Base-by-base conservation (phyloP, 2,888 invertebrate species). In the Scaptomyza polygonia region DNA sequence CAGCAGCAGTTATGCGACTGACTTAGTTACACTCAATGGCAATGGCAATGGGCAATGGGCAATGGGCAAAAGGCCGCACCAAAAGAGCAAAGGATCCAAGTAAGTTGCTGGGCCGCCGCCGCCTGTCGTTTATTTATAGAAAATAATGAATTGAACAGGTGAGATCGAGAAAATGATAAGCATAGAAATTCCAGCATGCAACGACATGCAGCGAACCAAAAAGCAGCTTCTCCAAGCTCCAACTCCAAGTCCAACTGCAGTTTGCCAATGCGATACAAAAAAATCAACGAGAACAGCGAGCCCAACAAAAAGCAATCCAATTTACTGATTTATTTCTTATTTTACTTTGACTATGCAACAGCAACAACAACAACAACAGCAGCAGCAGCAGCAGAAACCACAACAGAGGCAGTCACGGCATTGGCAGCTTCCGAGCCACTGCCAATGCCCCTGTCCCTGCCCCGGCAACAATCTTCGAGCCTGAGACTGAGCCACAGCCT, bases 281-380 rank as follows among this genome's bases (percentile, higher is more conserved):
- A 83, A 79, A 77, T 86, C 80, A 75, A 69, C 77, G 79, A 39
- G 39, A 81, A 76, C n/a, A n/a, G n/a, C 68, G 80, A 79, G 69
- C 79, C 75, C 84, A 86, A 78, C 30, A 34, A 82, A 82, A 82
- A 79, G 83, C 86, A 79, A 85, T 80, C 84, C 83, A 87, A 88
- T 87, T 87, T 79, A 85, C 88, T 88, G 87, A 88, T 88, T 87
- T 87, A 87, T 88, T 87, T 87, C 88, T 83, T 86, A 82, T 83
- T 86, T 86, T 88, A 86, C 83, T 85, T 88, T 86, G 75, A 79
- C 87, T 86, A 86, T 84, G 85, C 84, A 81, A 73, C 71, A 71
- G 45, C 78, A 62, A 34, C 69, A 64, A 29, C 67, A 59, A 32
- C 59, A 51, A n/a, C 58, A 58, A n/a, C 43, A 52, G 39, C 54